Base-by-base conservation (phyloP, 2,888 invertebrate species). In the Amblyjoppa proteus region DNA sequence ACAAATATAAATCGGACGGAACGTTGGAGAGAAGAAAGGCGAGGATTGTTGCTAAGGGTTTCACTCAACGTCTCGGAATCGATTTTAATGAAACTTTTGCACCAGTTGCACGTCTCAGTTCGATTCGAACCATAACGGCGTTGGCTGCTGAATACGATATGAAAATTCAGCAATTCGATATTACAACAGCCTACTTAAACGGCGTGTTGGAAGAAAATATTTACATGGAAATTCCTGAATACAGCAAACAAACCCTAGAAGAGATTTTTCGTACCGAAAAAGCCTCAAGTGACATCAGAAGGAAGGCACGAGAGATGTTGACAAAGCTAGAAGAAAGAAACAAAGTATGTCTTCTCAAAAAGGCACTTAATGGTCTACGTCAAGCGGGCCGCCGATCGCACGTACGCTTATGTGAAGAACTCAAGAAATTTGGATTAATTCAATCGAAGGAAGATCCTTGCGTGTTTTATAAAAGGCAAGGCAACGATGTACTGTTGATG, bases 121-220 rank as follows among this genome's bases (percentile, higher is more conserved):
- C 79, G 31, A 79, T 79, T 45, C 38, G 79, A 28, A 71, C 51
- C 31, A 11, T 76, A 56, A 38, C 41, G 49, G 81, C 81, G 9
- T 34, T 81, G 38, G 75, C 81, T 20, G 69, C 64, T 25, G 34
- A 81, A 64, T 69, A 51, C 41, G 64, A 66, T 1, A 68, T 81
- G 76, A 25, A 75, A 7, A 28, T 81, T 11, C 53, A 69, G 13
- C 81, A 81, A 38, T 56, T 76, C 25, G 81, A 81, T n/a, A 31
- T 80, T 20, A 71, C 80, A 25, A 80, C 80, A 16, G 80, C 80
- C n/a, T 73, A 61, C 41, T 38, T 80, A 66, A 80, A 80, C 64
- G 76, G 76, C 7, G 69, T 38, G 3, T 56, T 82, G 20, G 71
- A 77, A 20, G 76, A 82, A 61, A 45, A 56, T 13, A 74, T 81